Evolutionary conservation across 2,888 invertebrate genomes (phyloP).

Genomic region (Eupithecia inturbata): DNA sequence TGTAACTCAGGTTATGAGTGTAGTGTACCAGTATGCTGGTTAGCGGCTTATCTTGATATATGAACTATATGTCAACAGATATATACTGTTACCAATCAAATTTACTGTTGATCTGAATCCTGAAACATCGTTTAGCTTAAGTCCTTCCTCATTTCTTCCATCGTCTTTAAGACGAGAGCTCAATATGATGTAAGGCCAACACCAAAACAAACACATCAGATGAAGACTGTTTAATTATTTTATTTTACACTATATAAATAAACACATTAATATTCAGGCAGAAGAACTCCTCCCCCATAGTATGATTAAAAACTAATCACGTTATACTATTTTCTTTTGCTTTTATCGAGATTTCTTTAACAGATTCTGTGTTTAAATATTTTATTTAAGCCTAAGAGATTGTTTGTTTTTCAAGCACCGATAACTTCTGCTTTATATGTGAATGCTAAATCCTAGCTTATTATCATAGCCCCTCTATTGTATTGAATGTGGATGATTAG

Average conservation of each 20-base stretch:
- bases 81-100: not conserved
- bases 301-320: not conserved
- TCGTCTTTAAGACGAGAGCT: not conserved
- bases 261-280: not conserved
- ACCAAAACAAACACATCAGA: not conserved
- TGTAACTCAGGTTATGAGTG: not conserved
- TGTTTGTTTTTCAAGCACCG: not conserved
- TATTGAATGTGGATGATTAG: slow-evolving; percentile 44
- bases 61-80: not conserved
- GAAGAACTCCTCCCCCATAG: not conserved
- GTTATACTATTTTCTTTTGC: not conserved
- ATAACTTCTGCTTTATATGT: slow-evolving; percentile 13
- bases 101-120: not conserved
- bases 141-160: not conserved
- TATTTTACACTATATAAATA: not conserved
- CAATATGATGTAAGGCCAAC: not conserved
- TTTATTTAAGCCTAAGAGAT: not conserved
- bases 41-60: not conserved
- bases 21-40: not conserved
- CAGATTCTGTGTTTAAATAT: not conserved
- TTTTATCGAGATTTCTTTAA: not conserved
- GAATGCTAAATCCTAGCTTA: slow-evolving; percentile 41
- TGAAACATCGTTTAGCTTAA: not conserved
- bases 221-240: not conserved
- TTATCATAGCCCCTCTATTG: slow-evolving; percentile 55